Percentiles rank a stretch among this genome's conserved stretches.
phyloP scores from a whole-genome alignment of 2,113 vertebrate species.

The Anoplopoma fimbria region DNA sequence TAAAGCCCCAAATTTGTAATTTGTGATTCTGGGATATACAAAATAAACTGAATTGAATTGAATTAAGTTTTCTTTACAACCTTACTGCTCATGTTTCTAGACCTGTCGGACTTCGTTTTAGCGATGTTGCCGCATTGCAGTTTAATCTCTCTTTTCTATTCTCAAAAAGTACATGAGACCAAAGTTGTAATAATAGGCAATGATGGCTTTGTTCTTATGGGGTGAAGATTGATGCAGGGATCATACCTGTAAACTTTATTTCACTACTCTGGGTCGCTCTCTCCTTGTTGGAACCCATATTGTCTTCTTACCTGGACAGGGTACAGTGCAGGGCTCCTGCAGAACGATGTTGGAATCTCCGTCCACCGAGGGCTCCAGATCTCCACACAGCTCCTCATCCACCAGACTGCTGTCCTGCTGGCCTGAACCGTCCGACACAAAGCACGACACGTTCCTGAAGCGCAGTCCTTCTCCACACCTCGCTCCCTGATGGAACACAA shows the following conservation, averaged over 20 bases:
- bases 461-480: conserved; percentile 93
- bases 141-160: not conserved
- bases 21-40: no score
- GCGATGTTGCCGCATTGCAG: not conserved
- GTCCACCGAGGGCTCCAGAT: conserved; percentile 89
- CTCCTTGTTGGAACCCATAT: no score
- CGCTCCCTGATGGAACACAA: conserved; percentile 79
- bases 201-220: not conserved
- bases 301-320: conserved; percentile 88
- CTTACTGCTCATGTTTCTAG: not conserved
- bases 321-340: conserved; percentile 91
- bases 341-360: conserved; percentile 87
- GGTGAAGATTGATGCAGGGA: not conserved
- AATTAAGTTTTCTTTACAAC: not conserved
- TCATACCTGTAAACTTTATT: not conserved
- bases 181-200: not conserved
- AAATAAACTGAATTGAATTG: no score
- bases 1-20: no score
- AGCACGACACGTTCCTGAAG: conserved; percentile 93
- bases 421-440: conserved; percentile 90
- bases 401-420: conserved; percentile 87
- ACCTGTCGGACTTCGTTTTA: not conserved
- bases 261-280: no score
- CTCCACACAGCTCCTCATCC: conserved; percentile 93
- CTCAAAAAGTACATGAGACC: no score